phyloP scores from a whole-genome alignment of 2,888 invertebrate species.

The Beris morrisii region DNA sequence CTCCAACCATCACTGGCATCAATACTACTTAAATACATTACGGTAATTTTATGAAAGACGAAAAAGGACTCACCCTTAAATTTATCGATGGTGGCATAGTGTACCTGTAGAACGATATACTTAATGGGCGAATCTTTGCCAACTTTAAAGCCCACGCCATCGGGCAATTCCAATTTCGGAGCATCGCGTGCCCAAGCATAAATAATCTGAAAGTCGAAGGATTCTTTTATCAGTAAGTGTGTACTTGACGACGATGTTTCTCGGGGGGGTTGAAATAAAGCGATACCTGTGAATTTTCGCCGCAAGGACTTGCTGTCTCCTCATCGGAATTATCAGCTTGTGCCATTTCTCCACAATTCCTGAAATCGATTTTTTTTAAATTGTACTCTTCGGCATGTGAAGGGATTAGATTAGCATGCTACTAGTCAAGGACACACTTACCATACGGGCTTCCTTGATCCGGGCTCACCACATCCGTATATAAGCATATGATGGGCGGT shows the following conservation, averaged over 20 bases:
- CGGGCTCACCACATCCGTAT: conserved; percentile 80
- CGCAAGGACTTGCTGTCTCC: conserved; percentile 73
- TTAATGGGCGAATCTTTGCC: conserved; percentile 80
- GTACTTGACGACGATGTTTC: neutral
- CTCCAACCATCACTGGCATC: neutral
- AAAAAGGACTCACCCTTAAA: conserved; percentile 61
- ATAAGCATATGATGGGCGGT: conserved; percentile 92
- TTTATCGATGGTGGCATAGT: conserved; percentile 69
- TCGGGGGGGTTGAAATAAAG: conserved; percentile 6
- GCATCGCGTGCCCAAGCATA: conserved; percentile 97
- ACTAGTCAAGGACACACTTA: conserved; percentile 53
- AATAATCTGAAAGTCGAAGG: conserved; percentile 65
- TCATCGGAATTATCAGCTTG: conserved; percentile 58
- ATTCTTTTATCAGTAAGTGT: neutral
- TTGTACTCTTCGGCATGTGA: too few species aligned
- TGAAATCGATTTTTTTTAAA: conserved; percentile 44
- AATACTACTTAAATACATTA: neutral
- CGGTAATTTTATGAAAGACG: neutral
- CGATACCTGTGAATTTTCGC: conserved; percentile 59
- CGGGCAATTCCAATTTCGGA: conserved; percentile 75
- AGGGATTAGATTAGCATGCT: too few species aligned
- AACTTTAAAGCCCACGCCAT: conserved; percentile 90
- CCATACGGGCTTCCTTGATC: conserved; percentile 64
- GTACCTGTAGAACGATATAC: conserved; percentile 92
- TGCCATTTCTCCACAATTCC: conserved; percentile 95